Base-by-base conservation (phyloP, 2,888 invertebrate species). In the Erannis defoliaria region DNA sequence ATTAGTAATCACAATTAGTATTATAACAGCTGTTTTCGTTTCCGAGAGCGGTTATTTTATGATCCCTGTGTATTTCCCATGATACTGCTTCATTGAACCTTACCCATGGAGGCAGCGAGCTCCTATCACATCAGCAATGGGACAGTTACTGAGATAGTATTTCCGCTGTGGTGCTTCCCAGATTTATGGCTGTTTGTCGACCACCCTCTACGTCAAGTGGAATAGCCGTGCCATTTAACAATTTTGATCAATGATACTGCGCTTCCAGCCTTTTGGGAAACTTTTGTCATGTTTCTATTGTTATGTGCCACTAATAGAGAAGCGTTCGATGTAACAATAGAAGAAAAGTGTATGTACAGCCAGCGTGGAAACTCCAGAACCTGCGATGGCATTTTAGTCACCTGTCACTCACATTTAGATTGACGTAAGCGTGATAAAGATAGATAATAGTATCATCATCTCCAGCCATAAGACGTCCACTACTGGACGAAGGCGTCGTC, bases 181-280 rank as follows among this genome's bases (percentile, higher is more conserved):
- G 84, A 89, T 89, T 88, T 88, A 89, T 88, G 62, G 82, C 73
- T 84, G 85, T 84, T 84, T 81, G 78, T 74, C 66, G 72, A 68
- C 77, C 70, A 69, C 71, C 75, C 75, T 65, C 67, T 67, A 71
- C 74, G 80, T 85, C 83, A 81, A 82, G 80, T 80, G 78, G 81
- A 62, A 62, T 62, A 57, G 77, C 70, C 72, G 69, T 66, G 72
- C 77, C 81, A 76, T 84, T 85, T 75, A 82, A 75, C 85, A 83
- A 84, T 84, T 84, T 81, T 80, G 87, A 85, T 86, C 73, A 73
- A 75, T 68, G 83, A 84, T 82, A 73, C 70, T 55, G 59, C 64
- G 59, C 60, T 62, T 66, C 53, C 68, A 70, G 62, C 62, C 63
- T 57, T 58, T 59, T 63, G 51, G 48, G 62, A 66, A 19, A 50